Evolutionary conservation across 2,113 vertebrate genomes (phyloP), one percentile per base, ranked within the genome.

Genomic region (Lichenostomus cassidix): DNA sequence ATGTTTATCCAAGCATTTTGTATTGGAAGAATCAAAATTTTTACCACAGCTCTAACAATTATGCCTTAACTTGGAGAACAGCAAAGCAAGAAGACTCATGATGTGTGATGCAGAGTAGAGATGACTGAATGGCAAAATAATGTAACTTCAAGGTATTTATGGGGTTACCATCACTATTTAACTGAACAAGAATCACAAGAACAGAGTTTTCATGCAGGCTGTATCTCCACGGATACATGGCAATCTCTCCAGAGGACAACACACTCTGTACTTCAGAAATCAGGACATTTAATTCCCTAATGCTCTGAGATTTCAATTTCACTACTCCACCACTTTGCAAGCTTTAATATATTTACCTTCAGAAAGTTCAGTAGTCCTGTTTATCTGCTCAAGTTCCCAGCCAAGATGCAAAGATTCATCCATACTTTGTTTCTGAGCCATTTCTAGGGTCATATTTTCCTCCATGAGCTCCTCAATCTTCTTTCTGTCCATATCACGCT

Each of bases 391-490:
- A 80, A 99, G 98, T 87, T 99, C 99, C 99, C 99, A 99, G 94
- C 99, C 99, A 81, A 99, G 98, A 96, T 99, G 99, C 92, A 99
- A 96, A 10, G 99, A 99, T 95, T 99, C 99, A 79, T 99, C 99
- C 99, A 99, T 99, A 94, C 99, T 99, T 96, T 99, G 99, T 74
- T 99, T 99, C 98, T 99, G 99, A 75, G 99, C 99, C 99, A 99
- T 98, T 98, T 99, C 99, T 27, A 99, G 97, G 62, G 98, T 98
- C 95, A 99, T 98, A 91, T 99, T 99, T 98, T 99, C 99, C 98
- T 99, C 99, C 98, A 99, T 94, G 83, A 99, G 98, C 95, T 99
- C 99, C 90, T 99, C 99, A 95, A 99, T 98, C n/a, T 99, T 99
- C 95, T 99, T 99, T 88, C 99, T 98, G 93, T 99, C 99, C 97